These are phyloP conservation scores for Amazonetta brasiliensis DNA, from an alignment of 2,797 vertebrate genomes.

Conservation along the genomic window DNA sequence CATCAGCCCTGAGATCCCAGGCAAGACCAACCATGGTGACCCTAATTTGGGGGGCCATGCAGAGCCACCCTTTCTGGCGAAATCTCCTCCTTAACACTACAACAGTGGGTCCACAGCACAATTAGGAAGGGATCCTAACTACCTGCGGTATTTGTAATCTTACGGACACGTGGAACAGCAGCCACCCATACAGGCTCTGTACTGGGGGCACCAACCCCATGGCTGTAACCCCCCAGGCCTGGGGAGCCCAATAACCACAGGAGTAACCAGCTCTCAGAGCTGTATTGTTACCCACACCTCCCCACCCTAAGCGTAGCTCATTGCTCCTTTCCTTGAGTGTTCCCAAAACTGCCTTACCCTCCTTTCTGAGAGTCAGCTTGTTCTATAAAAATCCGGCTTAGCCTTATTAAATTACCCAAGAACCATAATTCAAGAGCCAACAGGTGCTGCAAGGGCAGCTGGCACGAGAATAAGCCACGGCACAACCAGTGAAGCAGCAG, in stretches of 20 bases:
- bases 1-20: not conserved
- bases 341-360: slow-evolving; percentile 28
- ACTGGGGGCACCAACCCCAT: not conserved
- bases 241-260: not conserved
- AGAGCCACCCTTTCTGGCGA: not conserved
- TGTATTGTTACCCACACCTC: not conserved
- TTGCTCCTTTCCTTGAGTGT: slow-evolving; percentile 10
- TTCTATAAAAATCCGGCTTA: slow-evolving; percentile 50
- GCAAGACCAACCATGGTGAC: not conserved
- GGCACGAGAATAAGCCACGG: slow-evolving; percentile 56
- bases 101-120: not conserved
- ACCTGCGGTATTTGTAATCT: not conserved
- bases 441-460: slow-evolving; percentile 72
- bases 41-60: fast-evolving
- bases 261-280: not conserved
- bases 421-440: slow-evolving; percentile 64
- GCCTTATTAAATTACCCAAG: slow-evolving; percentile 73
- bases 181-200: not conserved
- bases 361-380: not conserved
- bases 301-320: not conserved
- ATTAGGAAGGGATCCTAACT: not conserved
- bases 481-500: slow-evolving; percentile 59
- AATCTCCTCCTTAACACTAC: not conserved
- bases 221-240: not conserved
- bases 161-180: not conserved